Percentiles rank a stretch among this genome's conserved stretches.
phyloP scores from a whole-genome alignment of 2,797 vertebrate species.

The Adrianichthys oophorus region DNA sequence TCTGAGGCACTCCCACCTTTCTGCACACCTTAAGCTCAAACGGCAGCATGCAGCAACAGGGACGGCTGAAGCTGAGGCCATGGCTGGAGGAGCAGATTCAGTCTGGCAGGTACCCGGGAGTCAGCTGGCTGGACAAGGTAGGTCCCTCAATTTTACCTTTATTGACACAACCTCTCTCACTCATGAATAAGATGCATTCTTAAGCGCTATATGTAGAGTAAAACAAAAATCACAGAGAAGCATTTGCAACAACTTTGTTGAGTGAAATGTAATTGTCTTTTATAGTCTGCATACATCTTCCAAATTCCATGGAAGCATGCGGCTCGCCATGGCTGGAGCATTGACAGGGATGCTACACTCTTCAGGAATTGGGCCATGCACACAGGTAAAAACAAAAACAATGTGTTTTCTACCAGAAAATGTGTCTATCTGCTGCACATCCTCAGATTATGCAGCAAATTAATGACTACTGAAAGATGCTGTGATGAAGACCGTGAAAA shows the following conservation, averaged over 20 bases:
- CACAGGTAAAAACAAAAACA: slow-evolving; percentile 69
- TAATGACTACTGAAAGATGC: too few species aligned
- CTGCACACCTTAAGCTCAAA: slow-evolving; percentile 15
- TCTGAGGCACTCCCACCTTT: not conserved
- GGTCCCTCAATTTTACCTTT: not conserved
- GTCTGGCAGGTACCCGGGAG: slow-evolving; percentile 79
- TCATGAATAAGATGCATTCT: too few species aligned
- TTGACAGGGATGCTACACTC: slow-evolving; percentile 81
- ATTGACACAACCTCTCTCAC: too few species aligned
- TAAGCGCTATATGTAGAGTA: not conserved
- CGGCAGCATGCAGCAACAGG: slow-evolving; percentile 72
- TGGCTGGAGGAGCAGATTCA: slow-evolving; percentile 84
- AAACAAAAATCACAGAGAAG: not conserved
- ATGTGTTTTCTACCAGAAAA: not conserved
- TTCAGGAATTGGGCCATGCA: slow-evolving; percentile 84
- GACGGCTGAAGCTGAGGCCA: slow-evolving; percentile 74
- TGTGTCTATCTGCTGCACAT: not conserved
- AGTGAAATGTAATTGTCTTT: not conserved
- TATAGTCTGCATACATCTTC: slow-evolving; percentile 73
- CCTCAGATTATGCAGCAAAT: not conserved
- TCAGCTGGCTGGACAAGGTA: slow-evolving; percentile 82
- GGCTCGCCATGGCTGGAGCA: slow-evolving; percentile 82
- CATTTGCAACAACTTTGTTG: not conserved
- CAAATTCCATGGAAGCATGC: slow-evolving; percentile 86
- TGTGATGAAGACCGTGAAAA: not conserved